Conservation (phyloP, 2,113 vertebrate genomes). For the Heterochromis multidens region DNA sequence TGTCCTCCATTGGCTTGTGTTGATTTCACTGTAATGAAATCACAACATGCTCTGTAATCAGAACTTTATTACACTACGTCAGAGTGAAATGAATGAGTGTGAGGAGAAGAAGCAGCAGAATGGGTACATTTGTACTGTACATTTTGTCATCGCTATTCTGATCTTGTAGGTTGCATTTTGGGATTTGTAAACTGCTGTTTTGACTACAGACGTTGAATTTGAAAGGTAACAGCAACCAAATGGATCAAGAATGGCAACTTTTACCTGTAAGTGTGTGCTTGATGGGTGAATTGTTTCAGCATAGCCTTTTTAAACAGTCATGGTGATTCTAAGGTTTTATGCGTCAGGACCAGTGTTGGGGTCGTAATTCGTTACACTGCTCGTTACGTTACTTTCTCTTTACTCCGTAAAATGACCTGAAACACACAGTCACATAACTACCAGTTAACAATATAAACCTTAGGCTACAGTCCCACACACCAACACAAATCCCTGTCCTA, state of each 20-base stretch:
- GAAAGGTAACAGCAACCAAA: not conserved
- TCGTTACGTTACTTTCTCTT: not conserved
- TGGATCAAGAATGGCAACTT: not conserved
- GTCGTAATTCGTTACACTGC: no score
- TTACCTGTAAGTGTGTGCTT: not conserved
- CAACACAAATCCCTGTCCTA: not conserved
- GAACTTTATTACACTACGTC: slow-evolving; percentile 47
- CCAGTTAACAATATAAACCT: no score
- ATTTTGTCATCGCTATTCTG: not conserved
- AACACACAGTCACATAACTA: not conserved
- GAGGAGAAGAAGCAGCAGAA: not conserved
- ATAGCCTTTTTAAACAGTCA: not conserved
- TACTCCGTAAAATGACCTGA: not conserved
- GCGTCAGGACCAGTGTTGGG: not conserved
- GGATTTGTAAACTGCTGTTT: not conserved
- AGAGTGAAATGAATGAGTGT: not conserved
- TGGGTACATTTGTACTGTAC: not conserved
- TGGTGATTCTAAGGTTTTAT: not conserved
- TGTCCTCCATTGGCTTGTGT: not conserved
- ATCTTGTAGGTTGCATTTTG: not conserved
- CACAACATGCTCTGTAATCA: slow-evolving; percentile 46
- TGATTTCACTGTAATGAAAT: slow-evolving; percentile 55
- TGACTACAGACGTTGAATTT: not conserved
- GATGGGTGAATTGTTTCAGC: not conserved
- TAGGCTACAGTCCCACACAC: no score